Conservation (phyloP, 2,113 vertebrate species). For the Sterna hirundo region DNA sequence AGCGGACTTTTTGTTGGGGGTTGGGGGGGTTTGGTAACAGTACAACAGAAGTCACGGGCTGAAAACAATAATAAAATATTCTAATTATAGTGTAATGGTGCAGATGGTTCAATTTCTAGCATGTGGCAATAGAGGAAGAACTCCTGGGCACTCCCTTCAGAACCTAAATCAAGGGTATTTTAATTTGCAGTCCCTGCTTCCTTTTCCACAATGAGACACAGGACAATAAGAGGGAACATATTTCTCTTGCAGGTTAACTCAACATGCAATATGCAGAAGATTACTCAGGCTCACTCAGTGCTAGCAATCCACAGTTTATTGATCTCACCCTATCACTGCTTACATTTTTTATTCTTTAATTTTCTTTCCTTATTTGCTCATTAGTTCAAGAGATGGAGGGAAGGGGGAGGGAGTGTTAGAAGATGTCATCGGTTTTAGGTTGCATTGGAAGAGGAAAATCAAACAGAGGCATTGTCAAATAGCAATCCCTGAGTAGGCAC, state of each 20-base stretch:
- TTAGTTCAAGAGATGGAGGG: slow-evolving; percentile 52
- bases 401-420: neutral
- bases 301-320: slow-evolving; percentile 74
- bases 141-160: slow-evolving; percentile 61
- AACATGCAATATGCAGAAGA: slow-evolving; percentile 72
- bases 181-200: slow-evolving; percentile 74
- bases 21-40: neutral
- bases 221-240: slow-evolving; percentile 61
- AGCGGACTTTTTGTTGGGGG: neutral
- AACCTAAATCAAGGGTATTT: slow-evolving; percentile 75
- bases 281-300: slow-evolving; percentile 72
- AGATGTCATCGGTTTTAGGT: slow-evolving; percentile 48
- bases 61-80: slow-evolving; percentile 54
- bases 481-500: neutral
- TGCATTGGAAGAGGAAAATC: slow-evolving; percentile 14
- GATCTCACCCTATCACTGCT: slow-evolving; percentile 73
- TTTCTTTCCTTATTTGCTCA: slow-evolving; percentile 79
- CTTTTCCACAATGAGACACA: slow-evolving; percentile 44
- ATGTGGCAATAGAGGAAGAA: slow-evolving; percentile 29
- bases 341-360: slow-evolving; percentile 81
- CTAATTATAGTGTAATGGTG: slow-evolving; percentile 38
- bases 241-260: slow-evolving; percentile 79
- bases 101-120: slow-evolving; percentile 14
- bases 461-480: neutral
- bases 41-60: slow-evolving; percentile 28